A percentile compares a stretch with the other conserved stretches of the same genome.
phyloP scores from a whole-genome alignment of 2,113 vertebrate genomes.

The Rhabdomys dilectus region DNA sequence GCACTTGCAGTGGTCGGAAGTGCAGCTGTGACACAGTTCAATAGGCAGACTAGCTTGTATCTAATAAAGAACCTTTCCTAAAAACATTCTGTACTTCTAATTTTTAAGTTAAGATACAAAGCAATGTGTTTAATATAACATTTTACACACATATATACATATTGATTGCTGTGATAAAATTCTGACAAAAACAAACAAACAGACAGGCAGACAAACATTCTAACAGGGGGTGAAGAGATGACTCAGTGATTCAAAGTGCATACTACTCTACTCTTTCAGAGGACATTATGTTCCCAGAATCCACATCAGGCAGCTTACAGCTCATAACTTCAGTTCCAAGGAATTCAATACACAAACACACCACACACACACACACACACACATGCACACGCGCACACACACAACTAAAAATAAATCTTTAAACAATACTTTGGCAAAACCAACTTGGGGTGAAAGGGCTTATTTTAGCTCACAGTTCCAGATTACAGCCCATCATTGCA shows the following conservation, averaged over 20 bases:
- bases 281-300: background rate
- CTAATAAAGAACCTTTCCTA: background rate
- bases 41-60: background rate
- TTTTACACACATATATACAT: background rate
- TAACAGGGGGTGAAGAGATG: background rate
- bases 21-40: background rate
- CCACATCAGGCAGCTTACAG: background rate
- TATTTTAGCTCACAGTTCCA: too few relatives aligned
- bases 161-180: background rate
- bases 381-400: background rate
- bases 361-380: background rate
- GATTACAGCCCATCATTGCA: too few relatives aligned
- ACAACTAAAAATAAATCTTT: background rate
- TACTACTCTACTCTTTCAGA: background rate
- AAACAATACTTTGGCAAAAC: background rate
- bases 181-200: background rate
- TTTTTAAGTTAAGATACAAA: background rate
- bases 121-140: background rate
- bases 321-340: background rate
- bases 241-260: background rate
- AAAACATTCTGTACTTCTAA: conserved; percentile 4
- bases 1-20: background rate
- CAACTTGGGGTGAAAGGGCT: background rate
- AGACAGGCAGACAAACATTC: background rate
- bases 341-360: background rate